These are phyloP conservation scores for Zeuzera pyrina DNA, from an alignment of 2,888 invertebrate genomes.

Conservation along the genomic window DNA sequence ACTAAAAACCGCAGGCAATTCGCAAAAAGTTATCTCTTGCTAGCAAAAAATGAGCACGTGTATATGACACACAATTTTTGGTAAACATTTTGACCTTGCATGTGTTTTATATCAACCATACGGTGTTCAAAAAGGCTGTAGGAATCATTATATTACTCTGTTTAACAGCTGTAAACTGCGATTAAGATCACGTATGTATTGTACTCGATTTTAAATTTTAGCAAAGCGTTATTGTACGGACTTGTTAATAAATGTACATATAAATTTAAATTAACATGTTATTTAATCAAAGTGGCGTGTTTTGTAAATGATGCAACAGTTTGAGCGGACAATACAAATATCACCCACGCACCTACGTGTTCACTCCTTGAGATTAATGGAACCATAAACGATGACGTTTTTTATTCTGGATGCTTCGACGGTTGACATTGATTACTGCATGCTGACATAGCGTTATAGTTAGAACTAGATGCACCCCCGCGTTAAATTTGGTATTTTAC, in stretches of 20 bases:
- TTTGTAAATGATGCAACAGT: slow-evolving; percentile 25
- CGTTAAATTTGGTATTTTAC: no score
- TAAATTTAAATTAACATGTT: slow-evolving; percentile 29
- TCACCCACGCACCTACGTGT: slow-evolving; percentile 12
- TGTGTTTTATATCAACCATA: slow-evolving; percentile 34
- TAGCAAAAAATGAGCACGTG: no score
- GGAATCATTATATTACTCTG: slow-evolving; percentile 32
- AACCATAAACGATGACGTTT: no score
- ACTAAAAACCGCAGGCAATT: slow-evolving; percentile 14
- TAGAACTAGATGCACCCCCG: no score
- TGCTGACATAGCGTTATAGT: no score
- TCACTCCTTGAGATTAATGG: slow-evolving; percentile 14
- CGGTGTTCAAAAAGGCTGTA: slow-evolving; percentile 37
- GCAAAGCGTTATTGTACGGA: slow-evolving; percentile 25
- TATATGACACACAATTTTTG: no score
- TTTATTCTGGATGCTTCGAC: no score
- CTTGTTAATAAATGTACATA: slow-evolving; percentile 24
- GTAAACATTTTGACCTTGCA: slow-evolving; percentile 26
- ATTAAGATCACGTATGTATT: slow-evolving; percentile 37
- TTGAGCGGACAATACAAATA: slow-evolving; percentile 13
- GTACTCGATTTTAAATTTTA: slow-evolving; percentile 41
- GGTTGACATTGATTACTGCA: no score
- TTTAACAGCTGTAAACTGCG: slow-evolving; percentile 30
- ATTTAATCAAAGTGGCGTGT: slow-evolving; percentile 25
- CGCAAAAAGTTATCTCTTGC: not conserved